Base-by-base conservation (phyloP, 2,888 invertebrate genomes). In the Plagodis dolabraria region DNA sequence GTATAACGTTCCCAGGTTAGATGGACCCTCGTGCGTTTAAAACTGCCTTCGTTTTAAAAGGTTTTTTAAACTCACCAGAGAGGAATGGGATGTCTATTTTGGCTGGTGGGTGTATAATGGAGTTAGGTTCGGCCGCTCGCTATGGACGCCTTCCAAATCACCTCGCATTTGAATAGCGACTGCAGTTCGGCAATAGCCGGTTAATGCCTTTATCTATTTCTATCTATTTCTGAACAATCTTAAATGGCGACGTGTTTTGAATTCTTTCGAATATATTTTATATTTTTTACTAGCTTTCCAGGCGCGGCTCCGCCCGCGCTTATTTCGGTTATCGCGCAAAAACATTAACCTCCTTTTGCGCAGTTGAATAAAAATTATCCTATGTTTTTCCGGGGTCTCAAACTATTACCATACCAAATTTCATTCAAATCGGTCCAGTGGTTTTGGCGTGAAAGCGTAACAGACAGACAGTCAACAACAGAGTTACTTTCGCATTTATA, bases 131-230 rank as follows among this genome's bases (percentile, higher is more conserved):
- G 75, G 76, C 77, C 77, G 72, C 75, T 68, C 69, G 70, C 77
- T 76, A 81, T 87, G 87, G 87, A 86, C 77, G 79, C 78, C 82
- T 83, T 89, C 86, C 86, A 89, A 89, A 87, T 88, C 83, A 80
- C 84, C 82, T 84, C 81, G 76, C 80, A 87, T 89, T 87, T 88
- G 87, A 87, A 88, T 88, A 83, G 77, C 72, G 72, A 79, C 75
- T 83, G 84, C 87, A 84, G 73, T 82, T 82, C 71, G 67, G 74
- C 73, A 79, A 84, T 84, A 80, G 77, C 70, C 76, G 70, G 77
- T 77, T 83, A 86, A 87, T 81, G 82, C 79, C 79, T 83, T 82
- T 80, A n/a, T n/a, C n/a, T n/a, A n/a, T n/a, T n/a, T n/a, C n/a
- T 78, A 79, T 82, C 76, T 79, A 80, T 78, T 75, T 74, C 68